phyloP scores from a whole-genome alignment of 2,797 vertebrate species.

The Lycodopsis pacificus region DNA sequence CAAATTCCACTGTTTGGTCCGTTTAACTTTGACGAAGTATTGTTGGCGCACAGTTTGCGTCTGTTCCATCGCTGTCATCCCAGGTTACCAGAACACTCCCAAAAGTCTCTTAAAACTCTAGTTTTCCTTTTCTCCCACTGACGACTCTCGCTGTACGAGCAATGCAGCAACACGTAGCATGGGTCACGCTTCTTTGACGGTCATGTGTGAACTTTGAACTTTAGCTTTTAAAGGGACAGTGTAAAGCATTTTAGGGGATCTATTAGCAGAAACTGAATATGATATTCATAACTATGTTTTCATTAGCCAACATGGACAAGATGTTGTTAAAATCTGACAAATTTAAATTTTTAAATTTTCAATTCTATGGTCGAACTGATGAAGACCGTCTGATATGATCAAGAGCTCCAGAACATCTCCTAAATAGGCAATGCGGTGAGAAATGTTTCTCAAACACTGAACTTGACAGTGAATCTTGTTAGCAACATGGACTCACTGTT shows the following conservation, averaged over 20 bases:
- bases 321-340: not conserved
- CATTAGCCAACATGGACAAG: not conserved
- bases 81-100: constrained; percentile 3
- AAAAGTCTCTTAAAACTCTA: not conserved
- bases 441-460: no score
- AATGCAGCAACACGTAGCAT: no score
- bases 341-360: no score
- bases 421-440: no score
- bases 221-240: not conserved
- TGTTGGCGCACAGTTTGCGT: not conserved
- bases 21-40: not conserved
- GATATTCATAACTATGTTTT: no score
- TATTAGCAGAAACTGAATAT: no score
- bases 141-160: not conserved
- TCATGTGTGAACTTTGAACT: not conserved
- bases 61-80: not conserved
- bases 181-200: not conserved
- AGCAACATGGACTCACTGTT: no score
- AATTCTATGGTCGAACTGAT: no score
- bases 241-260: no score
- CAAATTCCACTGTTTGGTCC: not conserved
- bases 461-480: no score
- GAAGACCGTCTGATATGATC: no score
- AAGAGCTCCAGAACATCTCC: no score
- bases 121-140: not conserved